Evolutionary conservation across 1,140 invertebrate species (phyloP).

Genomic region (Lasaia peninsularis): DNA sequence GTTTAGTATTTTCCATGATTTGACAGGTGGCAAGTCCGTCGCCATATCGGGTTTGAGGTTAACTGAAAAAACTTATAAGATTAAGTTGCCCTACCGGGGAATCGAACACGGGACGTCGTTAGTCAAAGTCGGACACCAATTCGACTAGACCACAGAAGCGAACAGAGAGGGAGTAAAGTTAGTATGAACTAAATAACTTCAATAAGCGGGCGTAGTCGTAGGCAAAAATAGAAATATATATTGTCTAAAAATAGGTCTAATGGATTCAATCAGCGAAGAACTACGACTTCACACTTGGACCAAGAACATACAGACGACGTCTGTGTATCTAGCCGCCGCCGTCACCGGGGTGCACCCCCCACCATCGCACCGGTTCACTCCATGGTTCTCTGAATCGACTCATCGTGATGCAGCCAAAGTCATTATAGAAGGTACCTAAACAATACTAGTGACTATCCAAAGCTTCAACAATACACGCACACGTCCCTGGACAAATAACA

Average conservation of each 20-base stretch:
- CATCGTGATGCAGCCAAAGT: constrained; percentile 51
- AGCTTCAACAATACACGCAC: too few species aligned
- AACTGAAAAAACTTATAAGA: too few species aligned
- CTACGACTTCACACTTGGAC: constrained; percentile 67
- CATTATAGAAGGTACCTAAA: constrained; percentile 53
- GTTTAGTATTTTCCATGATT: too few species aligned
- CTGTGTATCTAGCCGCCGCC: constrained; percentile 52
- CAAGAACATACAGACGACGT: constrained; percentile 58
- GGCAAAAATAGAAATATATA: not conserved
- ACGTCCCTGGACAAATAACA: too few species aligned
- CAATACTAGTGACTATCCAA: not conserved
- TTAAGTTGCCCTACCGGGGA: too few species aligned
- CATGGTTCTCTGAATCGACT: constrained; percentile 47
- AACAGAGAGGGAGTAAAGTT: too few species aligned
- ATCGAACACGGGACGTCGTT: too few species aligned
- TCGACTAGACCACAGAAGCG: too few species aligned
- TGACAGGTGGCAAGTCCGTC: too few species aligned
- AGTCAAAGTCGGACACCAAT: too few species aligned
- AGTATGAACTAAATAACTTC: too few species aligned
- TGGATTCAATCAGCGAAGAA: constrained; percentile 82
- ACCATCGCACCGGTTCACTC: constrained; percentile 50
- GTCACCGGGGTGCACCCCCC: constrained; percentile 47
- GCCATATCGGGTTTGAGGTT: too few species aligned
- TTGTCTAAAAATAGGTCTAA: constrained; percentile 60
- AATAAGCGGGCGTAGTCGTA: not conserved